Percentiles rank a stretch among this genome's conserved stretches.
Conservation (phyloP, 2,113 vertebrate species). For the Poeciliopsis turrubarensis region DNA sequence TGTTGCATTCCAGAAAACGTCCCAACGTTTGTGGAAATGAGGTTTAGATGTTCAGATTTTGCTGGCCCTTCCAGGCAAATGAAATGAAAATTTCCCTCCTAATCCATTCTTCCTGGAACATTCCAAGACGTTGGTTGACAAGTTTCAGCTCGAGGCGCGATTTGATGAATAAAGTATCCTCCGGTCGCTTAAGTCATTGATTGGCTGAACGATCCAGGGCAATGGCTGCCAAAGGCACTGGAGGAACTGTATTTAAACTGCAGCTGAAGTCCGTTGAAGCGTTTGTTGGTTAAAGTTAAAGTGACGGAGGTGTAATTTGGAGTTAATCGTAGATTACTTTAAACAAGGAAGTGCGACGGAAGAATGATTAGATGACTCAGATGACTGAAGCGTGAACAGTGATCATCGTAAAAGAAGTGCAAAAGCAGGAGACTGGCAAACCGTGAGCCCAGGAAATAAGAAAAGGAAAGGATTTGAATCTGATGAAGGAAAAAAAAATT, state of each 20-base stretch:
- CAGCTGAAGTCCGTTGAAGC: not conserved
- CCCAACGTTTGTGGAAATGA: not conserved
- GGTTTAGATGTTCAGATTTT: not conserved
- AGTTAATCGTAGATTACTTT: no score
- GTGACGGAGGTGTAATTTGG: no score
- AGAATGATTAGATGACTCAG: no score
- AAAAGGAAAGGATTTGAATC: no score
- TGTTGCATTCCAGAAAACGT: not conserved
- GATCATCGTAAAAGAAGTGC: no score
- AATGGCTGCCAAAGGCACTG: not conserved
- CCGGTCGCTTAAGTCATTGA: not conserved
- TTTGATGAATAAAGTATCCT: not conserved
- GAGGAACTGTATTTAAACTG: not conserved
- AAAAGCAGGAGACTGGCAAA: no score
- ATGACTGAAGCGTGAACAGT: no score
- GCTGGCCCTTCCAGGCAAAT: not conserved
- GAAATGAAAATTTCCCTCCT: not conserved
- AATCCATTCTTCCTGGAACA: not conserved
- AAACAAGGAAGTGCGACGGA: no score
- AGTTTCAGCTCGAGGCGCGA: not conserved
- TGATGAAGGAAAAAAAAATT: no score
- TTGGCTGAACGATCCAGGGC: not conserved
- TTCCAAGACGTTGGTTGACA: not conserved
- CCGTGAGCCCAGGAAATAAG: no score
- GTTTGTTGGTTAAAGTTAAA: no score